These are phyloP conservation scores for Myxocyprinus asiaticus DNA, from an alignment of 2,113 vertebrate species.

Conservation along the genomic window DNA sequence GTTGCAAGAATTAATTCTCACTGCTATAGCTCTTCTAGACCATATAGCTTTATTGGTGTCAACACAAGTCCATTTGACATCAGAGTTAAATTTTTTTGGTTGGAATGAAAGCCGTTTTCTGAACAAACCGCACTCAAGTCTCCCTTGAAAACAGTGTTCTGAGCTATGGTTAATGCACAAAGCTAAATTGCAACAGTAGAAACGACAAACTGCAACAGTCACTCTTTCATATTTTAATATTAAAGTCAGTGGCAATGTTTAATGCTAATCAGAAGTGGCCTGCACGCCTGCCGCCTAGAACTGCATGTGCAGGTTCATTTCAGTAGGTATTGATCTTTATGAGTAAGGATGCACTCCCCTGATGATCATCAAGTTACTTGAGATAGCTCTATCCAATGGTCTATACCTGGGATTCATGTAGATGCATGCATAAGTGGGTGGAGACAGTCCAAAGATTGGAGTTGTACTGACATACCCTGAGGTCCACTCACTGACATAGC, in stretches of 20 bases:
- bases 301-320: constrained; percentile 15
- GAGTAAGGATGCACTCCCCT: constrained; percentile 27
- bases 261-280: constrained; percentile 33
- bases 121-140: background rate
- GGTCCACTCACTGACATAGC: constrained; percentile 48
- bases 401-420: constrained; percentile 24
- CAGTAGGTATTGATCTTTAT: constrained; percentile 41
- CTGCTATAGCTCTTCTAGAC: constrained; percentile 5
- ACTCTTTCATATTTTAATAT: background rate
- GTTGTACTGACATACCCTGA: constrained; percentile 42
- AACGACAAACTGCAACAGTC: background rate
- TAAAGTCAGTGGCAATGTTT: constrained; percentile 6
- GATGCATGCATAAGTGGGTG: constrained; percentile 21
- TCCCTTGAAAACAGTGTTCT: background rate
- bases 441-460: constrained; percentile 19
- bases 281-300: constrained; percentile 8
- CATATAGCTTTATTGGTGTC: constrained; percentile 23
- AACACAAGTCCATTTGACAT: background rate
- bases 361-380: constrained; percentile 43
- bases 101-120: background rate
- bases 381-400: background rate
- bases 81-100: background rate
- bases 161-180: background rate
- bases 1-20: background rate
- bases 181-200: background rate